Evolutionary conservation across 2,113 vertebrate species (phyloP).

Genomic region (Myiopsitta monachus): DNA sequence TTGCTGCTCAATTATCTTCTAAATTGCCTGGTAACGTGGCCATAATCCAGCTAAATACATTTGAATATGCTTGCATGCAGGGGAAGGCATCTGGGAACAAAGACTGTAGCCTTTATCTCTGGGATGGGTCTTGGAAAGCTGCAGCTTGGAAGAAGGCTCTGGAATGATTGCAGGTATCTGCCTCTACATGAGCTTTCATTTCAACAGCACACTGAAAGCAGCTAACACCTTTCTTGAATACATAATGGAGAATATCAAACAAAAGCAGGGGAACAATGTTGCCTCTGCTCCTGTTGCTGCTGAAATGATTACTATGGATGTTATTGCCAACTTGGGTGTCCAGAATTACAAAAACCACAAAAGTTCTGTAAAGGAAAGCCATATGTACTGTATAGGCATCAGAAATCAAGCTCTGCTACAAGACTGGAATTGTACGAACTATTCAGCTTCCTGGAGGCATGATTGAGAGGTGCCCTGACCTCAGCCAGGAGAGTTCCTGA

Average conservation of each 20-base stretch:
- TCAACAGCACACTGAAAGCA: neutral
- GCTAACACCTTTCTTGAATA: slow-evolving; percentile 1
- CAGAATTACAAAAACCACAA: neutral
- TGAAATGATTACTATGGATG: neutral
- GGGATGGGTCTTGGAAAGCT: neutral
- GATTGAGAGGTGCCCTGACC: neutral
- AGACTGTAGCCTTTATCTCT: neutral
- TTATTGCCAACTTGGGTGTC: neutral
- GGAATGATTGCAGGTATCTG: slow-evolving; percentile 27
- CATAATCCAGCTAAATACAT: neutral
- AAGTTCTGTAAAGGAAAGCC: neutral
- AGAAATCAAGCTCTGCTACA: neutral
- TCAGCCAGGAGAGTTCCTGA: neutral
- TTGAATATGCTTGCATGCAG: neutral
- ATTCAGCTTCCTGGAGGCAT: neutral
- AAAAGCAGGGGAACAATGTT: neutral
- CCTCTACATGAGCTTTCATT: neutral
- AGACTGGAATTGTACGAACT: neutral
- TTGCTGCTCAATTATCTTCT: neutral
- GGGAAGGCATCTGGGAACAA: neutral
- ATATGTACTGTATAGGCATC: neutral
- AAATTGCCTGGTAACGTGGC: neutral
- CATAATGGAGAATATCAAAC: slow-evolving; percentile 3
- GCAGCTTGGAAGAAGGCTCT: neutral
- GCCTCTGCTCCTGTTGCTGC: neutral